phyloP scores from a whole-genome alignment of 2,797 vertebrate genomes.

The Siniperca scherzeri region DNA sequence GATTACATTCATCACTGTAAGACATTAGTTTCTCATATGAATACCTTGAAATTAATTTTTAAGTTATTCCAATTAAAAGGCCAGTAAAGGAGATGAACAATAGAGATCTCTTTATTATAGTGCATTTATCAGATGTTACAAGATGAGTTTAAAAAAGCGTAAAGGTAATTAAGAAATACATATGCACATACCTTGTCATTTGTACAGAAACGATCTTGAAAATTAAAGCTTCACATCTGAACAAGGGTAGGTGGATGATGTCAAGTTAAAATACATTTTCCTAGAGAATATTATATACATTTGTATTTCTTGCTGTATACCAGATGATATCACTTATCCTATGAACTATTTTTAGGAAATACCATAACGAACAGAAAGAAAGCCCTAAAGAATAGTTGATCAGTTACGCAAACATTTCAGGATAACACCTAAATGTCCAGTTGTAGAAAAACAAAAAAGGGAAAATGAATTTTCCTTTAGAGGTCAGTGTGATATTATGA shows the following conservation, averaged over 20 bases:
- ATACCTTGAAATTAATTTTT: neutral
- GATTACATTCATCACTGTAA: neutral
- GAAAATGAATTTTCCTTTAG: slow-evolving; percentile 56
- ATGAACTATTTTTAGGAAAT: slow-evolving; percentile 41
- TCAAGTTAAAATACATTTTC: slow-evolving; percentile 78
- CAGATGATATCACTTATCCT: slow-evolving; percentile 56
- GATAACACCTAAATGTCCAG: slow-evolving; percentile 58
- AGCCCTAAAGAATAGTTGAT: slow-evolving; percentile 57
- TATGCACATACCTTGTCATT: slow-evolving; percentile 75
- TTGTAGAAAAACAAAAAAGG: slow-evolving; percentile 62
- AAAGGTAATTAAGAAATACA: slow-evolving; percentile 74
- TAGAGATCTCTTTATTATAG: slow-evolving; percentile 90
- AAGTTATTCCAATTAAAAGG: slow-evolving; percentile 1
- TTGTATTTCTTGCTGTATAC: slow-evolving; percentile 74
- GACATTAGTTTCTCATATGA: neutral
- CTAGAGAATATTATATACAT: slow-evolving; percentile 67
- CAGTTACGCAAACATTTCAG: slow-evolving; percentile 55
- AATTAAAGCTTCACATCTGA: slow-evolving; percentile 86
- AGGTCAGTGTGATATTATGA: slow-evolving; percentile 68
- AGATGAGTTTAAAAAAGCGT: slow-evolving; percentile 79
- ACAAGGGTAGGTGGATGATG: slow-evolving; percentile 70
- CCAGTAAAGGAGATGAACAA: slow-evolving; percentile 59
- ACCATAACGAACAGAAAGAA: slow-evolving; percentile 39
- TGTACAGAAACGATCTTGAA: slow-evolving; percentile 78
- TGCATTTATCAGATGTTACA: slow-evolving; percentile 88